Percentiles rank a stretch among this genome's conserved stretches.
Evolutionary conservation across 2,797 vertebrate genomes (phyloP).

Genomic region (Thunnus albacares): DNA sequence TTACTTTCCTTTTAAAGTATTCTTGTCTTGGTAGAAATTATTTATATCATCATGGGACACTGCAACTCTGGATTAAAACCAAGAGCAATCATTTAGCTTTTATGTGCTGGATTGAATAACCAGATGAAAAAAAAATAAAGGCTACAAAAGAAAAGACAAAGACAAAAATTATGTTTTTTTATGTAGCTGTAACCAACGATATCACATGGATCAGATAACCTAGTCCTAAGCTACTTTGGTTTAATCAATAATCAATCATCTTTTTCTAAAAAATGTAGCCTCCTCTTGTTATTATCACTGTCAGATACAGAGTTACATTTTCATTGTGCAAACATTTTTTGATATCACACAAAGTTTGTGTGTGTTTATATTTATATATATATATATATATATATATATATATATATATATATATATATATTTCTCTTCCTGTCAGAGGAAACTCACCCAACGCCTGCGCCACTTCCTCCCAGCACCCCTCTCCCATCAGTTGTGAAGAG

Average conservation of each 20-base stretch:
- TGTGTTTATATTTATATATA: neutral
- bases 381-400: too few relatives aligned
- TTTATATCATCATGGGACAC: neutral
- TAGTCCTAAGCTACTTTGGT: too few relatives aligned
- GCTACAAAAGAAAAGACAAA: neutral
- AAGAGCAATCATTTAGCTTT: neutral
- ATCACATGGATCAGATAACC: too few relatives aligned
- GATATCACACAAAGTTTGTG: neutral
- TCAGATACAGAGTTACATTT: neutral
- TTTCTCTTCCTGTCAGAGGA: slow-evolving; percentile 52
- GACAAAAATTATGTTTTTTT: neutral
- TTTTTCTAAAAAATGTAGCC: neutral
- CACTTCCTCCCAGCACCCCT: neutral
- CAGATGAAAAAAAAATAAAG: neutral
- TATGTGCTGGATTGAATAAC: neutral
- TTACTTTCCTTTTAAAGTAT: neutral
- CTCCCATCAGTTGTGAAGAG: slow-evolving; percentile 37
- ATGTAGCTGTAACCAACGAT: neutral
- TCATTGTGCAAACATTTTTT: neutral
- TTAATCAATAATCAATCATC: too few relatives aligned
- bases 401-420: too few relatives aligned
- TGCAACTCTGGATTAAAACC: neutral
- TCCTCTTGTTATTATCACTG: neutral
- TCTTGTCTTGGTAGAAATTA: neutral
- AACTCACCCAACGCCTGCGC: neutral